Evolutionary conservation across 2,113 vertebrate species (phyloP), one percentile per base, ranked within the genome.

Genomic region (Albula goreensis): DNA sequence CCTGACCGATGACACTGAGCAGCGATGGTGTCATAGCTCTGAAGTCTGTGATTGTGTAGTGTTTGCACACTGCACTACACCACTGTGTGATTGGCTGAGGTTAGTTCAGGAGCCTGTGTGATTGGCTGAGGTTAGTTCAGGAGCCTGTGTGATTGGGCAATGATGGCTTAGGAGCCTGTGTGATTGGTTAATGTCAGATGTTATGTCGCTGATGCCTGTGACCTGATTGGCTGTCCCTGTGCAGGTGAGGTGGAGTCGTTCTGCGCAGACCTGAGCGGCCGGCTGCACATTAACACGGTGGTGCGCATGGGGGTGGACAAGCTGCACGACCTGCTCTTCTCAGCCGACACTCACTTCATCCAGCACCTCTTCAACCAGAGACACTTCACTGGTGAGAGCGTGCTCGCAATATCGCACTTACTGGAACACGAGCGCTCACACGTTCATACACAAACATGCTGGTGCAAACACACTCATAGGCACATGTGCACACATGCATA

Each of bases 311-410:
- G 96, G 0, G 97, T 97, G 0, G 97, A 97, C 89, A 96, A 95
- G 82, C 94, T 98, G 66, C 94, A 97, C 74, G 96, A 97, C 89
- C 95, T 97, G 91, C 95, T 98, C 7, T 97, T 98, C 85, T 97
- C 97, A 84, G 93, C 93, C 0, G 97, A 98, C 91, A 96, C 96
- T 0, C 91, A 96, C 77, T 98, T 98, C 91, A 94, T 97, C 63
- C 96, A 95, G 87, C 94, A 96, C 88, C 97, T 97, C 82, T 95
- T 97, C 89, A 93, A 95, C 83, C 96, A 97, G 90, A 92, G 97
- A 85, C 96, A 96, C 88, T 97, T 98, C 92, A 97, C 97, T 52
- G 97, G 97, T 97, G 81, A 90, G 70, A 1, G 10, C n/a, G 3
- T n/a, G 31, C 70, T 4, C 70, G 5, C 25, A 25, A 6, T 9